These are phyloP conservation scores for Epizoanthus scotinus DNA, from an alignment of 92 coral and sea anemone genomes.

Conservation along the genomic window DNA sequence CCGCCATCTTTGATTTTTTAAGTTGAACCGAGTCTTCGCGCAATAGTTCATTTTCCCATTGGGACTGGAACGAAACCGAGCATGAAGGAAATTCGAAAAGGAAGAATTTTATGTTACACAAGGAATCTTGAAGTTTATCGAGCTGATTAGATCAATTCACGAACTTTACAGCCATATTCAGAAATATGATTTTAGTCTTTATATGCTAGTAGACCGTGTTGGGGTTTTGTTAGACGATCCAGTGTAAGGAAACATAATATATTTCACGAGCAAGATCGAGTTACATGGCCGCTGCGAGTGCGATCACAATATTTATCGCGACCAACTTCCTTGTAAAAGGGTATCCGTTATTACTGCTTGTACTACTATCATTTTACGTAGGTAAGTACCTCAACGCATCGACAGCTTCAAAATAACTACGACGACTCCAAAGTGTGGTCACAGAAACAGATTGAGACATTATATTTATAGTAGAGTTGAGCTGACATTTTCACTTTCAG, in stretches of 20 bases:
- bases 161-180: background rate
- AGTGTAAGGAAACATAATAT: background rate
- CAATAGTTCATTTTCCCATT: background rate
- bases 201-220: background rate
- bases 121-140: background rate
- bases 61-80: constrained; percentile 10
- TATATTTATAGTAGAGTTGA: too few relatives aligned
- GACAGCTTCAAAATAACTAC: background rate
- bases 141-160: background rate
- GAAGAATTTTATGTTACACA: too few relatives aligned
- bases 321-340: background rate
- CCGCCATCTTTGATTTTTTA: background rate
- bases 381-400: background rate
- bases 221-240: background rate
- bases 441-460: background rate
- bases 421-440: background rate
- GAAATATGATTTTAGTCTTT: background rate
- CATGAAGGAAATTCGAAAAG: too few relatives aligned
- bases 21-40: constrained; percentile 19
- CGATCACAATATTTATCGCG: background rate
- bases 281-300: background rate
- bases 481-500: too few relatives aligned
- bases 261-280: background rate
- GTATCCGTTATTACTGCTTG: background rate
- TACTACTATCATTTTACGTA: background rate